Conservation (phyloP, 2,888 invertebrate species). For the Oscheius sp. region DNA sequence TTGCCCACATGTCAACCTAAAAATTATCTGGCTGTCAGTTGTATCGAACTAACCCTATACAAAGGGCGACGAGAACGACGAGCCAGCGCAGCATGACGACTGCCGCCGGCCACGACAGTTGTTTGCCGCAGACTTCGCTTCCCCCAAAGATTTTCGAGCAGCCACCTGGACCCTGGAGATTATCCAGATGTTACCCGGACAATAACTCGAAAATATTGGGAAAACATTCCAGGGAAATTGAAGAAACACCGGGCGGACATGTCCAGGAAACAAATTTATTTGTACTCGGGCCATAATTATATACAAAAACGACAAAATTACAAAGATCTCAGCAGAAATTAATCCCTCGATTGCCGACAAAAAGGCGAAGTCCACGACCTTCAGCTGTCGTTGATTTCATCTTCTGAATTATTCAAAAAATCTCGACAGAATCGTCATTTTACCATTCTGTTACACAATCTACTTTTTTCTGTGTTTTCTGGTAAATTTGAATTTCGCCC, state of each 20-base stretch:
- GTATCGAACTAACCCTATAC: constrained; percentile 18
- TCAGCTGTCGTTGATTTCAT: background rate
- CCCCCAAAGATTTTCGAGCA: too few relatives aligned
- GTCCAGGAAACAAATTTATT: too few relatives aligned
- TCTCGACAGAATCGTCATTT: background rate
- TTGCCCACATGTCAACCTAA: constrained; percentile 6
- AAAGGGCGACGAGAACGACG: constrained; percentile 22
- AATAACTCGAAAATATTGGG: too few relatives aligned
- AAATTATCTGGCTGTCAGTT: background rate
- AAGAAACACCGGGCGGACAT: too few relatives aligned
- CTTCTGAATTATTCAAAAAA: background rate
- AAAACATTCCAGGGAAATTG: too few relatives aligned
- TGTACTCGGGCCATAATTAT: too few relatives aligned
- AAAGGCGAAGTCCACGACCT: background rate
- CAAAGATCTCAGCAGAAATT: background rate
- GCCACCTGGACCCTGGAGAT: too few relatives aligned
- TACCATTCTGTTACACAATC: background rate
- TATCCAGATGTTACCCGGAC: too few relatives aligned
- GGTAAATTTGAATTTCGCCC: background rate
- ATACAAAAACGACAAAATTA: too few relatives aligned
- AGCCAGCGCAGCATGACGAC: constrained; percentile 32
- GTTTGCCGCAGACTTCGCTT: background rate
- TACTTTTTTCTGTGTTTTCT: background rate
- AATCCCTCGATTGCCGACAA: background rate
- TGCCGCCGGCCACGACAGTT: constrained; percentile 12